A percentile compares a stretch with the other conserved stretches of the same genome.
These are phyloP conservation scores for Liopterus haemorrhoidalis DNA, from an alignment of 2,888 invertebrate species.

Conservation along the genomic window DNA sequence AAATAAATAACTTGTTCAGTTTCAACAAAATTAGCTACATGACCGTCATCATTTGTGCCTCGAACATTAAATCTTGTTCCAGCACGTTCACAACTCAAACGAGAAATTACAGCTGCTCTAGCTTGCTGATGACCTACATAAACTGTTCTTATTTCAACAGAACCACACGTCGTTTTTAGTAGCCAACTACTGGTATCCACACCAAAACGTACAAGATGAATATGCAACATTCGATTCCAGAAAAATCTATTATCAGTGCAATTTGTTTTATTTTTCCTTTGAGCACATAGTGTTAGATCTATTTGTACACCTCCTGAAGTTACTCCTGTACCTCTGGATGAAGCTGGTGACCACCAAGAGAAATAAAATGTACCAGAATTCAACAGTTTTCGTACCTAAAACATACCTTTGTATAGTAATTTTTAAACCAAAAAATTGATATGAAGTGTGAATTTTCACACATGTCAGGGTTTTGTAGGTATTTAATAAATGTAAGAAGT, in stretches of 20 bases:
- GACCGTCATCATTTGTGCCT: slow-evolving; percentile 98
- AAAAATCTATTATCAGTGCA: slow-evolving; percentile 93
- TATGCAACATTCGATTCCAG: slow-evolving; percentile 95
- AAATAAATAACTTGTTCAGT: slow-evolving; percentile 95
- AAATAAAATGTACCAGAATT: slow-evolving; percentile 99
- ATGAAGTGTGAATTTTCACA: too few species aligned
- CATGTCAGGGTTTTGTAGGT: too few species aligned
- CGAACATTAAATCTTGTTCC: slow-evolving; percentile 97
- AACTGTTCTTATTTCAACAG: slow-evolving; percentile 95
- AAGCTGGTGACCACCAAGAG: slow-evolving; percentile 61
- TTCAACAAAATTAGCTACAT: slow-evolving; percentile 99
- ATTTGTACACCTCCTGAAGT: slow-evolving; percentile 51
- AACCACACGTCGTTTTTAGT: slow-evolving; percentile 93
- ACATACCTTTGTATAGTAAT: slow-evolving; percentile 1
- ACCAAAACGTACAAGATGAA: slow-evolving; percentile 86
- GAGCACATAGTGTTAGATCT: slow-evolving; percentile 92
- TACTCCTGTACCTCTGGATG: slow-evolving; percentile 33
- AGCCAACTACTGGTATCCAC: slow-evolving; percentile 90
- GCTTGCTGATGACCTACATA: slow-evolving; percentile 95
- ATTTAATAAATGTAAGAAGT: too few species aligned
- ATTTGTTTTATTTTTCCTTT: slow-evolving; percentile 73
- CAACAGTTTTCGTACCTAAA: slow-evolving; percentile 68
- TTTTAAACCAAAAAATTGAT: too few species aligned
- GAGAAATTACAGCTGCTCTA: slow-evolving; percentile 88
- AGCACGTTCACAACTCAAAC: slow-evolving; percentile 95